A percentile compares a stretch with the other conserved stretches of the same genome.
Evolutionary conservation across 2,888 invertebrate species (phyloP).

Genomic region (Xestia ashworthii): DNA sequence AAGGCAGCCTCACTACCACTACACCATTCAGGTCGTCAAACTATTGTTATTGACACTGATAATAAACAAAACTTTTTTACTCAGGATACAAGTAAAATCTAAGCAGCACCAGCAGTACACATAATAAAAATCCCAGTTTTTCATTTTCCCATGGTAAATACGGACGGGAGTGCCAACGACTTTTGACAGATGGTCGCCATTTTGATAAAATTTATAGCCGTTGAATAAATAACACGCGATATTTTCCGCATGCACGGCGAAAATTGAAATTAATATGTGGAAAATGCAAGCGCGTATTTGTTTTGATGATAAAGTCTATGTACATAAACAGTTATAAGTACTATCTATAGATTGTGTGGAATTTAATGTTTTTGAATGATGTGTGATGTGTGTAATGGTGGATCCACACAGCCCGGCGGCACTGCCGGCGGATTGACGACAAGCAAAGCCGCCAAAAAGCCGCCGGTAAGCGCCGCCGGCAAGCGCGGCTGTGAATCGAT

Average conservation of each 20-base stretch:
- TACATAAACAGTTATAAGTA: not conserved
- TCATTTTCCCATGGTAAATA: conserved; percentile 36
- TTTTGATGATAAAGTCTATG: conserved; percentile 6
- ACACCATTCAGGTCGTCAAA: no score
- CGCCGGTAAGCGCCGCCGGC: no score
- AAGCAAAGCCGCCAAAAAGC: no score
- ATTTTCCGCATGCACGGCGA: conserved; percentile 13
- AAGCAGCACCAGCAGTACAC: not conserved
- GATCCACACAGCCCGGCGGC: no score
- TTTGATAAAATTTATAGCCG: conserved; percentile 54
- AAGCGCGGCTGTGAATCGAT: no score
- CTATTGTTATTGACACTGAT: no score
- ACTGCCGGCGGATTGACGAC: no score
- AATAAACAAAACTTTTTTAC: not conserved
- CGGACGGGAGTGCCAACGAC: conserved; percentile 46
- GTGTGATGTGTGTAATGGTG: no score
- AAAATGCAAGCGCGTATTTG: conserved; percentile 26
- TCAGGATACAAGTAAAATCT: not conserved
- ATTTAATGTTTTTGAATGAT: no score
- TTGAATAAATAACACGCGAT: conserved; percentile 37
- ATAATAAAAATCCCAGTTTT: not conserved
- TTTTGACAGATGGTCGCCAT: conserved; percentile 61
- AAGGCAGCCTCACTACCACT: no score
- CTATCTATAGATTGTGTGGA: not conserved
- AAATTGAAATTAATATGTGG: conserved; percentile 23